A percentile compares a stretch with the other conserved stretches of the same genome.
These are phyloP conservation scores for Ecdyonurus torrentis DNA, from an alignment of 2,888 invertebrate species.

Conservation along the genomic window DNA sequence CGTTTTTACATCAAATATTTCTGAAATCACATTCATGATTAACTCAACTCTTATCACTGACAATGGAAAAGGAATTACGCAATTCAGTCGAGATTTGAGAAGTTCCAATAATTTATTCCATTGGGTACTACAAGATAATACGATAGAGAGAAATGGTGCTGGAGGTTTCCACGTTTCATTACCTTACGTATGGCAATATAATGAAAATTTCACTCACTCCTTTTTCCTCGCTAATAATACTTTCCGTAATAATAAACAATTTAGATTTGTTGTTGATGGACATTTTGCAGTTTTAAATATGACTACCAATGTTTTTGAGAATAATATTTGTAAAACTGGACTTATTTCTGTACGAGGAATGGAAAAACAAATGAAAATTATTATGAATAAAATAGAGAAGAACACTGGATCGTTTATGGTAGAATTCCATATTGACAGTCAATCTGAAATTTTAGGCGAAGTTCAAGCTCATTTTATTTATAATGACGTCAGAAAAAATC, in stretches of 20 bases:
- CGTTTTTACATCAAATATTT: conserved; percentile 66
- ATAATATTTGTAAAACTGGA: conserved; percentile 69
- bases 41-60: conserved; percentile 70
- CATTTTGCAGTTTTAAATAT: conserved; percentile 78
- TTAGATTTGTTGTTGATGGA: conserved; percentile 73
- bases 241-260: conserved; percentile 72
- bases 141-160: conserved; percentile 64
- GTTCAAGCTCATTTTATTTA: conserved; percentile 61
- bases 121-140: conserved; percentile 75
- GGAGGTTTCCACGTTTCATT: conserved; percentile 79
- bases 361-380: conserved; percentile 86
- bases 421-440: conserved; percentile 76
- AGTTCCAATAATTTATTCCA: conserved; percentile 96
- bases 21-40: conserved; percentile 78
- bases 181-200: conserved; percentile 91
- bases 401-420: conserved; percentile 73
- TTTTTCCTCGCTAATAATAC: conserved; percentile 74
- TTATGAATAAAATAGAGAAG: conserved; percentile 56
- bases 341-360: conserved; percentile 74
- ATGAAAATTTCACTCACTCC: conserved; percentile 86
- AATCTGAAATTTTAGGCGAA: conserved; percentile 79
- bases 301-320: conserved; percentile 64
- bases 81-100: conserved; percentile 75
- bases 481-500: conserved; percentile 62
- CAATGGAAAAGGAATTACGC: conserved; percentile 75